A percentile compares a stretch with the other conserved stretches of the same genome.
Evolutionary conservation across 2,888 invertebrate species (phyloP).

Genomic region (Camptogramma bilineatum): DNA sequence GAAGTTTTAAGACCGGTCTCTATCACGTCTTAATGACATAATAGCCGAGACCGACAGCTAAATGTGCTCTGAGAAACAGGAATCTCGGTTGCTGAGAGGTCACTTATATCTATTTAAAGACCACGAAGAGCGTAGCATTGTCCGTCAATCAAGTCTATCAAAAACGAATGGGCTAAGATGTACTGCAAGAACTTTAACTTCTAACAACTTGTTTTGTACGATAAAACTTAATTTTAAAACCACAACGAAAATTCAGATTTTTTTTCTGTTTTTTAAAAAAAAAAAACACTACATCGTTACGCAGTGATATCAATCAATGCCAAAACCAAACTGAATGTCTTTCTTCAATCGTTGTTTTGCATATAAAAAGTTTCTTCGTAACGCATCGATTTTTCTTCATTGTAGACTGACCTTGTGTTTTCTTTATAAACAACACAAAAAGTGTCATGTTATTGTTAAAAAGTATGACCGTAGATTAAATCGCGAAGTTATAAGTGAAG

Average conservation of each 20-base stretch:
- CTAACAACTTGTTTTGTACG: not conserved
- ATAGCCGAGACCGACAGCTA: no score
- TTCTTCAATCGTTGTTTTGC: conserved; percentile 19
- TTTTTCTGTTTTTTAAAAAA: conserved; percentile 1
- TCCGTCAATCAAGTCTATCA: no score
- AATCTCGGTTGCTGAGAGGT: no score
- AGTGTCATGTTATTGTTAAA: conserved; percentile 44
- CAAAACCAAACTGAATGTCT: conserved; percentile 24
- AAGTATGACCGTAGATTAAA: conserved; percentile 46
- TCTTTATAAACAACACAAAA: conserved; percentile 39
- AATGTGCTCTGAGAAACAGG: no score
- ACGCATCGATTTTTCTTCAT: conserved; percentile 36
- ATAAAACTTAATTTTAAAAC: not conserved
- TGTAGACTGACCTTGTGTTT: conserved; percentile 39
- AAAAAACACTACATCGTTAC: not conserved
- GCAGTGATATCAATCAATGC: conserved; percentile 16
- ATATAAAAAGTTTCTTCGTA: conserved; percentile 34
- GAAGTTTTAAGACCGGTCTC: no score
- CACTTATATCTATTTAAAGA: no score
- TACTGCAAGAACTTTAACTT: no score
- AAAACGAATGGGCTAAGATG: no score
- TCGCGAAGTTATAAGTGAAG: conserved; percentile 28
- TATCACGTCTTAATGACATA: no score
- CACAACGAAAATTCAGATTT: no score
- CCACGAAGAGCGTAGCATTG: no score